Evolutionary conservation across 2,888 invertebrate species (phyloP), one percentile per base, ranked within the genome.

Genomic region (Melanostoma scalare): DNA sequence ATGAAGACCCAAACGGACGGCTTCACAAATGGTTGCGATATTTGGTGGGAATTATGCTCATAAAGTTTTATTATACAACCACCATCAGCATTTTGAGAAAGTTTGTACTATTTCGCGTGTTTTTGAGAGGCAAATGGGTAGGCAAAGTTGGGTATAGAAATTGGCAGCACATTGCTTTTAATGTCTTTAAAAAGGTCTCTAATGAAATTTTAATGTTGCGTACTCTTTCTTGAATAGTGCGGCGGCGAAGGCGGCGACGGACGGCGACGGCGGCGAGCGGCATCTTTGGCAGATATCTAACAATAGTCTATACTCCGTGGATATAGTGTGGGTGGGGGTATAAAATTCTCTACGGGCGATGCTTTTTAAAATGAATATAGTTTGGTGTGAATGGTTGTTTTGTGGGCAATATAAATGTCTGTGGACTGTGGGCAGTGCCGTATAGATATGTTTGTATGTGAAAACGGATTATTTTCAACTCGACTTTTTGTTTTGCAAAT

Each of bases 121-220:
- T 55, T 31, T 35, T 44, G 6, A 20, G 10, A 4, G 5, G 3
- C 48, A 35, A 6, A 10, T 56, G 10, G 63, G 52, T 46, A 40
- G 40, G 4, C 8, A 6, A 40, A 55, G 10, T 60, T 6, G 55
- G 46, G 56, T 46, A 73, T 73, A 69, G 48, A 78, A 60, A 84
- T 84, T 71, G 84, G 79, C 69, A 73, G 78, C 79, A 78, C 84
- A 84, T 84, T 84, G 84, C 74, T 84, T 84, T 82, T 82, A 77
- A 82, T 82, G 69, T 63, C 31, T 69, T 73, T 79, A 79, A 79
- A 63, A 79, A 75, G 84, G 79, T 84, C 84, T 84, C 79, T 84
- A 84, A 84, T 84, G 84, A 84, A 84, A 79, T 84, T 84, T 84
- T 84, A 84, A 84, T 84, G 84, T 84, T 75, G 71, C 84, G 44